These are phyloP conservation scores for Drosophila engyochracea DNA, from an alignment of 2,888 invertebrate genomes.

Conservation along the genomic window DNA sequence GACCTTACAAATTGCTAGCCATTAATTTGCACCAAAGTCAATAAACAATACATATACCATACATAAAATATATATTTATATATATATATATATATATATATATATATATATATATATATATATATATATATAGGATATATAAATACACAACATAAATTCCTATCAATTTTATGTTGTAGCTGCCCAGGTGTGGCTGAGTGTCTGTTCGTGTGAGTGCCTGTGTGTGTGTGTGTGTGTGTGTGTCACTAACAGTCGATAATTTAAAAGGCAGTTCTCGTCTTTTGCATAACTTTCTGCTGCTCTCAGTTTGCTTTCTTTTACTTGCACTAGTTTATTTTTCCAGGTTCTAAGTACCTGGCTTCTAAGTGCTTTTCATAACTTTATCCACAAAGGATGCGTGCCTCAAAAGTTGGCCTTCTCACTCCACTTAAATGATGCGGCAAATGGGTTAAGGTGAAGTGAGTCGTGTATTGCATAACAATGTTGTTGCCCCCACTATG, in stretches of 20 bases:
- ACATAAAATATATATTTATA: conserved; percentile 3
- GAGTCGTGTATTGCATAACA: conserved; percentile 61
- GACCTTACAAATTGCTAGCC: conserved; percentile 79
- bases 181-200: conserved; percentile 44
- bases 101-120: neutral
- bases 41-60: conserved; percentile 56
- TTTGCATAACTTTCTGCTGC: conserved; percentile 48
- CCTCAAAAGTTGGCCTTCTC: conserved; percentile 7
- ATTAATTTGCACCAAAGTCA: conserved; percentile 71
- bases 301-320: conserved; percentile 7
- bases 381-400: conserved; percentile 51
- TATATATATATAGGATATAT: conserved; percentile 5
- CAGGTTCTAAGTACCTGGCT: conserved; percentile 14
- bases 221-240: conserved; percentile 33
- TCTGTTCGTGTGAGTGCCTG: conserved; percentile 34
- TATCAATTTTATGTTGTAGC: conserved; percentile 47
- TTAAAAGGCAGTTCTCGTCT: conserved; percentile 54
- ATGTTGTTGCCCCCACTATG: conserved; percentile 25
- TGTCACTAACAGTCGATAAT: conserved; percentile 72
- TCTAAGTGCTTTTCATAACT: conserved; percentile 67
- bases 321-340: conserved; percentile 32
- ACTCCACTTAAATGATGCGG: conserved; percentile 48
- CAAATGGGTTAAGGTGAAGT: conserved; percentile 66
- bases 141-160: conserved; percentile 49
- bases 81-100: conserved; percentile 3